Evolutionary conservation across 2,797 vertebrate genomes (phyloP), one percentile per base, ranked within the genome.

Genomic region (Pseudopleuronectes americanus): DNA sequence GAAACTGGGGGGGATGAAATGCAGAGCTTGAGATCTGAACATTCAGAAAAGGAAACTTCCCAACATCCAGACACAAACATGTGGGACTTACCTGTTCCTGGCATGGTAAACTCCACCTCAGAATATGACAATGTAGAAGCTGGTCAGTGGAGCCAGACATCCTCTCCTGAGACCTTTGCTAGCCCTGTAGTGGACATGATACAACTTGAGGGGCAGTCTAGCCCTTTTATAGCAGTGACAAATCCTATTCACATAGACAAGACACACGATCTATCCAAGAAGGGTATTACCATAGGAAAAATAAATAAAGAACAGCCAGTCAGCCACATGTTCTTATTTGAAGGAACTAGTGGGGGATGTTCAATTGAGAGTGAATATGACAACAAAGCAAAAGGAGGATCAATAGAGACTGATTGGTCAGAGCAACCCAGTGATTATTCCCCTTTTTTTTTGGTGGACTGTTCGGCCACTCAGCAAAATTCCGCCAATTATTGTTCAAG

Each of bases 121-220:
- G 92, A 93, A 64, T 94, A 94, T 79, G 93, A 94, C 58, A 94
- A 94, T 28, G 22, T 94, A 6, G 90, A 86, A 72, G 78, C 73
- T 26, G 82, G 67, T 26, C 45, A 8, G 19, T 93, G 89, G 91
- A 91, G 89, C 58, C 70, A 64, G 22, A 26, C 84, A n/a, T 83
- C 90, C 55, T 90, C 90, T 19, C 81, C 90, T 57, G 92, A 93
- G 3, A 77, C 73, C 14, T 73, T 43, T 74, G 14, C 67, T 4
- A 82, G 83, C 67, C 88, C 84, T 0, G 17, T 64, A 19, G 69
- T 69, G 19, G 84, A 90, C 45, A 68, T 87, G 57, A 77, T 91
- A 70, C 84, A 92, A 49, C 62, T 91, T 6, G 90, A 92, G 41
- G 88, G 60, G 6, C 88, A 92, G 70, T 90, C 86, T 6, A 93